Evolutionary conservation across 2,888 invertebrate species (phyloP).

Genomic region (Acleris emargana): DNA sequence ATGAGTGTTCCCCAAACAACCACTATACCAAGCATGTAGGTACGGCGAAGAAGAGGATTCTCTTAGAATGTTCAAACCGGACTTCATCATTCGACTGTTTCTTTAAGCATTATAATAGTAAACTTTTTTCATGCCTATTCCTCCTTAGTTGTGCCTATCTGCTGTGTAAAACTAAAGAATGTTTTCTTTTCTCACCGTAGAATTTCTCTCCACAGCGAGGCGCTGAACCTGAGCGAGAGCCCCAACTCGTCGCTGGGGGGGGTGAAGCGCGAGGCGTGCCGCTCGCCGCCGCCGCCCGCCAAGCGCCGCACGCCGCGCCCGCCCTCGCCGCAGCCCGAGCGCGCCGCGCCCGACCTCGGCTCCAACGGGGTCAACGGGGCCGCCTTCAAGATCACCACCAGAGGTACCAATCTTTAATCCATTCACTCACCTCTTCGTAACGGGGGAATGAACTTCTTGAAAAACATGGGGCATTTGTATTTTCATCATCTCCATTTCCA

Average conservation of each 20-base stretch:
- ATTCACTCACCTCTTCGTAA: too few relatives aligned
- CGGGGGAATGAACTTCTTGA: too few relatives aligned
- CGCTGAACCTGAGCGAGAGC: slow-evolving; percentile 90
- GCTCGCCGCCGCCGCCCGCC: slow-evolving; percentile 85
- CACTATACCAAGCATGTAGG: too few relatives aligned
- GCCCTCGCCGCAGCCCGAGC: slow-evolving; percentile 52
- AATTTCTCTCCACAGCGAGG: slow-evolving; percentile 85
- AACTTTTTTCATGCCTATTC: not conserved
- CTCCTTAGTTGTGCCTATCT: not conserved
- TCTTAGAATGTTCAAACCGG: too few relatives aligned
- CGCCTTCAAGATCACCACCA: slow-evolving; percentile 94
- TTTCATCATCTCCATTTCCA: too few relatives aligned
- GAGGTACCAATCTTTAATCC: slow-evolving; percentile 78
- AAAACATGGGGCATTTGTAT: too few relatives aligned
- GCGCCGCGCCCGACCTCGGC: slow-evolving; percentile 57
- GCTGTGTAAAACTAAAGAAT: slow-evolving; percentile 4
- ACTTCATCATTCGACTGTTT: too few relatives aligned
- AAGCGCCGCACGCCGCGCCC: slow-evolving; percentile 79
- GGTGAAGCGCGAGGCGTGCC: slow-evolving; percentile 75
- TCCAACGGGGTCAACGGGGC: slow-evolving; percentile 80
- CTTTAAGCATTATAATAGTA: not conserved
- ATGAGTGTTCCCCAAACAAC: too few relatives aligned
- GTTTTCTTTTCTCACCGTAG: slow-evolving; percentile 24
- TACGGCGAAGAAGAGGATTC: too few relatives aligned
- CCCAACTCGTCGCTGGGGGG: slow-evolving; percentile 67